These are phyloP conservation scores for Latrodectus geometricus DNA, from an alignment of 1,140 invertebrate species.

Conservation along the genomic window DNA sequence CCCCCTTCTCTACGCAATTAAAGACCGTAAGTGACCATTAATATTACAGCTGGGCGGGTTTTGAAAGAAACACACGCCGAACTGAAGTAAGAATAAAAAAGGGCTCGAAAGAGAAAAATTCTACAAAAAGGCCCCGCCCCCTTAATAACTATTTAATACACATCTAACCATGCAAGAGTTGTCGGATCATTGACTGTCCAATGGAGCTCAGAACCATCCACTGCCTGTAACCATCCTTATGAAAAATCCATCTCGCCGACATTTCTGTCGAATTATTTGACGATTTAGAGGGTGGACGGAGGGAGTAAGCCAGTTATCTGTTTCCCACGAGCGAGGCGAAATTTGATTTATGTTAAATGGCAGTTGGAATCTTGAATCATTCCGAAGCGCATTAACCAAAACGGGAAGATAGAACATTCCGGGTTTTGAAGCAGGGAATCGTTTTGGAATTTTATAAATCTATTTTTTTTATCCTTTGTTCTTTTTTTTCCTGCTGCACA, in stretches of 20 bases:
- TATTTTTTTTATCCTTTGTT: background rate
- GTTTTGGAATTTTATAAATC: background rate
- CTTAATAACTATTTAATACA: constrained; percentile 61
- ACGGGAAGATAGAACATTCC: constrained; percentile 1
- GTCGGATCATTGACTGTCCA: constrained; percentile 50
- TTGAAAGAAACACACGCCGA: background rate
- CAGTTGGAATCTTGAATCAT: constrained; percentile 56
- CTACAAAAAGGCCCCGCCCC: background rate
- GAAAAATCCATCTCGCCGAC: constrained; percentile 51
- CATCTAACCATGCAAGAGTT: constrained; percentile 48
- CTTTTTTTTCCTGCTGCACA: background rate
- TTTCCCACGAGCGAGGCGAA: constrained; percentile 30
- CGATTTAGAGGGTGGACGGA: constrained; percentile 9
- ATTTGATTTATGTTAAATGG: constrained; percentile 59
- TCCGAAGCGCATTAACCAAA: constrained; percentile 55
- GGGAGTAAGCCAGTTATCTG: constrained; percentile 26
- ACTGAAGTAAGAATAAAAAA: background rate
- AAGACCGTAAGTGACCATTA: constrained; percentile 46
- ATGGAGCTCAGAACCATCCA: constrained; percentile 23
- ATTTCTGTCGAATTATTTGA: constrained; percentile 32
- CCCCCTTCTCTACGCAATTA: constrained; percentile 25
- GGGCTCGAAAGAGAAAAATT: too few species aligned
- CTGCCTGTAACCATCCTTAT: background rate
- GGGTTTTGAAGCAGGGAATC: background rate
- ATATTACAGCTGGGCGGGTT: constrained; percentile 23